Evolutionary conservation across 1,140 invertebrate genomes (phyloP).

Genomic region (Teleopsis dalmanni): DNA sequence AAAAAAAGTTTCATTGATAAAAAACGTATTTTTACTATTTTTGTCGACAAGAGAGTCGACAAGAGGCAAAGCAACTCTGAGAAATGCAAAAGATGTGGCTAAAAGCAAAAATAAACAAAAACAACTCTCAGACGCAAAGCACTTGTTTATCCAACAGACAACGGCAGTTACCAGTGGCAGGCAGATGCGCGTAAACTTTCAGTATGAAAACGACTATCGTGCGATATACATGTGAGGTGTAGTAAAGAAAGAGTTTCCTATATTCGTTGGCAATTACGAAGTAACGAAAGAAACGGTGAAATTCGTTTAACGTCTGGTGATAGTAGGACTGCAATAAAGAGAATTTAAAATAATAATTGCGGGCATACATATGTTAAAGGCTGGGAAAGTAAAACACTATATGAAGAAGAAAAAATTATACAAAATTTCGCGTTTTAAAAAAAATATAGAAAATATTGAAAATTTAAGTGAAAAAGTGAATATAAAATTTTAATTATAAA

Average conservation of each 20-base stretch:
- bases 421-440: too few relatives aligned
- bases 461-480: too few relatives aligned
- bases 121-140: background rate
- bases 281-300: background rate
- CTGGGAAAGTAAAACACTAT: background rate
- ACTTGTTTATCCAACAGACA: background rate
- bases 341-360: background rate
- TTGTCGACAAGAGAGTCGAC: background rate
- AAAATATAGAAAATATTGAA: too few relatives aligned
- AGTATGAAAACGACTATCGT: slow-evolving; percentile 36
- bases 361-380: background rate
- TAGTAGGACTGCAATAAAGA: background rate
- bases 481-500: too few relatives aligned
- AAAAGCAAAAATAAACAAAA: background rate
- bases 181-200: slow-evolving; percentile 3
- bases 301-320: background rate
- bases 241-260: slow-evolving; percentile 12
- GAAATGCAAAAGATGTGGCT: background rate
- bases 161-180: background rate
- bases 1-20: slow-evolving; percentile 10
- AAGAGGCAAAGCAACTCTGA: background rate
- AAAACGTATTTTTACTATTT: slow-evolving; percentile 2
- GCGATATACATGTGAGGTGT: slow-evolving; percentile 32
- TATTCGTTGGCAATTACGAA: background rate
- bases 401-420: background rate